Evolutionary conservation across 2,888 invertebrate genomes (phyloP).

Genomic region (Acrobasis consociella): DNA sequence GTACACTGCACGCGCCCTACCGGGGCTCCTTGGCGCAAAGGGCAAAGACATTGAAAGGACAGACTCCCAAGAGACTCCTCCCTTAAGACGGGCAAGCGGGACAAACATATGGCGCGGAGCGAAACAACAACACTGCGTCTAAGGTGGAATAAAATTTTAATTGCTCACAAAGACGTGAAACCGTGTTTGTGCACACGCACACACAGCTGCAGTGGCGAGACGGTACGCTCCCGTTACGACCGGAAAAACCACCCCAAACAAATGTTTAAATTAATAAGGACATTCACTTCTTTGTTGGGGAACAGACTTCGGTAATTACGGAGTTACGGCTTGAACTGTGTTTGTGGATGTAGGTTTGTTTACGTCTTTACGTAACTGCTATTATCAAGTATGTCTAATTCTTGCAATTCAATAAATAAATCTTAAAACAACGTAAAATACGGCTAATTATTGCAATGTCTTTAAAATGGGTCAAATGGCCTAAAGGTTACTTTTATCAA

Average conservation of each 20-base stretch:
- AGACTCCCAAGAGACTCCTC: constrained; percentile 85
- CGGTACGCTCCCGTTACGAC: constrained; percentile 61
- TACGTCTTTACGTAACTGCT: constrained; percentile 26
- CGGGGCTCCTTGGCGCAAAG: constrained; percentile 78
- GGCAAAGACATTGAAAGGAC: constrained; percentile 85
- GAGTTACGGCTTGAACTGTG: constrained; percentile 43
- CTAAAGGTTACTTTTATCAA: too few species aligned
- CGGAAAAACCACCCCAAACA: constrained; percentile 76
- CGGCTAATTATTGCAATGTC: too few species aligned
- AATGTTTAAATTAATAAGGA: constrained; percentile 76
- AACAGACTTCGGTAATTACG: constrained; percentile 52
- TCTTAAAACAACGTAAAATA: too few species aligned
- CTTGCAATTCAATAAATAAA: too few species aligned
- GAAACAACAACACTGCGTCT: constrained; percentile 65
- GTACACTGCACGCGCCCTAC: constrained; percentile 69
- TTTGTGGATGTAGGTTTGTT: constrained; percentile 42
- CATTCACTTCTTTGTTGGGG: constrained; percentile 63
- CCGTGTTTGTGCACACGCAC: constrained; percentile 54
- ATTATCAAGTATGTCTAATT: not conserved
- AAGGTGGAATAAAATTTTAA: constrained; percentile 82
- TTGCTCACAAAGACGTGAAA: constrained; percentile 72
- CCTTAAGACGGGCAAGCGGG: constrained; percentile 73
- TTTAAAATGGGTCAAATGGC: too few species aligned
- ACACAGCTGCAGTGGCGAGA: constrained; percentile 61
- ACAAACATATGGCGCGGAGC: constrained; percentile 58